Evolutionary conservation across 2,888 invertebrate genomes (phyloP).

Genomic region (Lasioglossum oenotherae): DNA sequence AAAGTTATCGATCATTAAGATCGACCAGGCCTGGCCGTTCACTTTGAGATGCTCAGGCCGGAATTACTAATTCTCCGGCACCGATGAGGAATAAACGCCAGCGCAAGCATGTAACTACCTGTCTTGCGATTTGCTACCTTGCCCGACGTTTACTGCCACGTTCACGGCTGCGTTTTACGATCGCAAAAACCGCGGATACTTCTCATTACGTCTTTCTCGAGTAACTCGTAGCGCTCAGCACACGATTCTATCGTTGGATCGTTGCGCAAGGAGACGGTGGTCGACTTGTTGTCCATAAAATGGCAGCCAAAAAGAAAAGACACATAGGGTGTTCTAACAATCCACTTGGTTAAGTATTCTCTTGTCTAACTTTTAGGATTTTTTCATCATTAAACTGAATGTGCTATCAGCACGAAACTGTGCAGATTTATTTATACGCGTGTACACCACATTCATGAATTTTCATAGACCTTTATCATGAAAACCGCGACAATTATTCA

Average conservation of each 20-base stretch:
- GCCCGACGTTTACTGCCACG: constrained; percentile 37
- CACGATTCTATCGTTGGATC: not conserved
- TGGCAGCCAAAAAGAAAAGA: no score
- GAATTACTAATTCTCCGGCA: constrained; percentile 43
- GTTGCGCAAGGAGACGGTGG: not conserved
- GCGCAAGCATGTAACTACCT: constrained; percentile 42
- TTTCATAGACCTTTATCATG: not conserved
- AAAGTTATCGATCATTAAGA: constrained; percentile 35
- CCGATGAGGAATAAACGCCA: constrained; percentile 31
- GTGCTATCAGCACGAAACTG: not conserved
- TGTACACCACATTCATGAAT: not conserved
- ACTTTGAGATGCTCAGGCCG: not conserved
- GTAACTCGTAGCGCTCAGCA: not conserved
- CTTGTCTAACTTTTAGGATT: not conserved
- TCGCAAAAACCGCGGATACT: constrained; percentile 49
- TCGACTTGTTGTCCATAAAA: no score
- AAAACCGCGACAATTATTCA: not conserved
- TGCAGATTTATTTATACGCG: not conserved
- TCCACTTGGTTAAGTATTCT: no score
- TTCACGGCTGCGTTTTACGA: constrained; percentile 48
- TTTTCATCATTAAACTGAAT: not conserved
- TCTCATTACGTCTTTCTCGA: constrained; percentile 40
- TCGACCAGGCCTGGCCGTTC: not conserved
- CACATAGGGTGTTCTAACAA: no score
- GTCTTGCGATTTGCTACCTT: constrained; percentile 19